Evolutionary conservation across 1,140 invertebrate species (phyloP).

Genomic region (Lepidotrigona ventralis): DNA sequence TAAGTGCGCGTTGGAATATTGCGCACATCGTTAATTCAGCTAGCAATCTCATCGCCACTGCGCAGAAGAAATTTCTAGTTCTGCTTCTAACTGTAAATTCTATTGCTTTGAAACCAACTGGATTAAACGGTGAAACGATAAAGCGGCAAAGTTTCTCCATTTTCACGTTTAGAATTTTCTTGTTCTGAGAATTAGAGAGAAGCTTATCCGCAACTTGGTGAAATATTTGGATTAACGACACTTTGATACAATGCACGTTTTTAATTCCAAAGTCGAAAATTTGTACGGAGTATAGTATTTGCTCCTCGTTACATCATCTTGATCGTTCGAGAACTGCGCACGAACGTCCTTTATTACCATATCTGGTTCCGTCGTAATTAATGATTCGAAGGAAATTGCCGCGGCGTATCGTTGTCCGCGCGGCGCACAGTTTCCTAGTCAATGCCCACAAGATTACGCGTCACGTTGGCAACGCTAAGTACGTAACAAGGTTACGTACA

Average conservation of each 20-base stretch:
- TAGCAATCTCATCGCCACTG: neutral
- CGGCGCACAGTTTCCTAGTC: constrained; percentile 18
- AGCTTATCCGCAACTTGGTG: no score
- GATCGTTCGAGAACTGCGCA: neutral
- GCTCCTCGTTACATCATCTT: neutral
- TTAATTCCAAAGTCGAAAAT: no score
- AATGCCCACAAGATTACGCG: constrained; percentile 40
- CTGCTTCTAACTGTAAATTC: neutral
- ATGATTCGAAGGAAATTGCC: constrained; percentile 20
- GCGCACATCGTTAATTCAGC: constrained; percentile 15
- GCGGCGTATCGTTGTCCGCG: constrained; percentile 25
- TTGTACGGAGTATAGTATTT: no score
- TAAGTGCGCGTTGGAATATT: neutral
- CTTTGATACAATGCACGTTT: no score
- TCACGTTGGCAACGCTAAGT: constrained; percentile 32
- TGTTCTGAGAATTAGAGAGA: no score
- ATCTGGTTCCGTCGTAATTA: constrained; percentile 16
- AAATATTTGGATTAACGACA: no score
- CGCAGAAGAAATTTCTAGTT: neutral
- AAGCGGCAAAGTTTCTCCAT: neutral
- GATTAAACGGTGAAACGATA: neutral
- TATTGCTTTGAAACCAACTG: neutral
- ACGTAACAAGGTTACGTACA: constrained; percentile 49
- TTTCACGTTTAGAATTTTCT: neutral
- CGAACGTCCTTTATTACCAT: neutral